Conservation (phyloP, 2,888 invertebrate species). For the Ophion obscuratus region DNA sequence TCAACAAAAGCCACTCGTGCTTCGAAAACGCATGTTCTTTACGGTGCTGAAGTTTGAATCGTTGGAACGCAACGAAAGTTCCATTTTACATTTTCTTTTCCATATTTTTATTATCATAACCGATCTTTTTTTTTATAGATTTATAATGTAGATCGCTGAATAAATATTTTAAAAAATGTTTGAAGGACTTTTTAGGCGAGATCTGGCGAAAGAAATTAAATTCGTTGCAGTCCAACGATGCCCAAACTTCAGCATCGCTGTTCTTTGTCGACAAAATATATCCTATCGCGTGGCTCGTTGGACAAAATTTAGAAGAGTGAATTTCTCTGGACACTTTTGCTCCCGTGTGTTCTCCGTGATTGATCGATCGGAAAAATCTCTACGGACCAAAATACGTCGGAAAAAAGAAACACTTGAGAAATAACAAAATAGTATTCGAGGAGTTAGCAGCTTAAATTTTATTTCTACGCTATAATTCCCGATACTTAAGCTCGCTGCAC, state of each 20-base stretch:
- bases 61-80: too few species aligned
- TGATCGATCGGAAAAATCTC: background rate
- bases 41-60: too few species aligned
- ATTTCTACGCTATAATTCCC: background rate
- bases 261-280: background rate
- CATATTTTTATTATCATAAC: too few species aligned
- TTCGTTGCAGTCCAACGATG: too few species aligned
- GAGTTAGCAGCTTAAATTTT: slow-evolving; percentile 1
- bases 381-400: background rate
- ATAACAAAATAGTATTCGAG: background rate
- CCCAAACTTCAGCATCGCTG: too few species aligned
- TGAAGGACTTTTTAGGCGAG: too few species aligned
- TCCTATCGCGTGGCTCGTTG: background rate
- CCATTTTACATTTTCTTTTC: too few species aligned
- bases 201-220: too few species aligned
- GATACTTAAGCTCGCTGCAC: background rate
- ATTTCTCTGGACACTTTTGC: background rate
- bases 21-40: background rate
- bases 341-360: background rate
- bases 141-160: too few species aligned
- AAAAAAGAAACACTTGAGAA: background rate
- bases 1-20: background rate
- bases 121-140: too few species aligned
- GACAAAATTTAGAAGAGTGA: background rate
- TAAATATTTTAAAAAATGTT: too few species aligned